Conservation (phyloP, 2,888 invertebrate species). For the Pelosia muscerda region DNA sequence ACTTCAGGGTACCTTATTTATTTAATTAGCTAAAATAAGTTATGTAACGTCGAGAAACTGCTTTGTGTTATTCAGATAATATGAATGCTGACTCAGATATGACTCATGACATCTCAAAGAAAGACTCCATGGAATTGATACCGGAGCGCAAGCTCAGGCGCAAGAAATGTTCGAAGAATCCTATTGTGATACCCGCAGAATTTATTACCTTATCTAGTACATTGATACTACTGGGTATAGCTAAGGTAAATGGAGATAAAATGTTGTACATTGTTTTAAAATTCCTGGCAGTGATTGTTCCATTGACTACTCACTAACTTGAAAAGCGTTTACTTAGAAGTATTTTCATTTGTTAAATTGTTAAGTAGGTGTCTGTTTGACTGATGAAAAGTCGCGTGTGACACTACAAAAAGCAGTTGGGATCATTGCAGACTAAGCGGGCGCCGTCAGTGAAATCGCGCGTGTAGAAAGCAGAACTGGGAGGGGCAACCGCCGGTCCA, state of each 20-base stretch:
- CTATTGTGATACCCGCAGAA: conserved; percentile 77
- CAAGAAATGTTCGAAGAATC: conserved; percentile 75
- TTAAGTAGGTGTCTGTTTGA: conserved; percentile 42
- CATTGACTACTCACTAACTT: conserved; percentile 18
- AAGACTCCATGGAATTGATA: conserved; percentile 67
- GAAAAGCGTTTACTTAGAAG: background rate
- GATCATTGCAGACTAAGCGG: conserved; percentile 46
- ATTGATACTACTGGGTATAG: conserved; percentile 60
- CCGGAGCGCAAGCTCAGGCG: conserved; percentile 57
- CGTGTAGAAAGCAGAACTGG: conserved; percentile 86
- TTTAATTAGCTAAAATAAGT: conserved; percentile 33
- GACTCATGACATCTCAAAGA: conserved; percentile 75
- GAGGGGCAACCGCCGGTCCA: conserved; percentile 68
- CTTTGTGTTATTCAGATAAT: conserved; percentile 60
- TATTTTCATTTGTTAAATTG: conserved; percentile 61
- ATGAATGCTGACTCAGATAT: conserved; percentile 73
- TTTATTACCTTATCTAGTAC: conserved; percentile 76
- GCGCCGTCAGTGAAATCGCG: conserved; percentile 82
- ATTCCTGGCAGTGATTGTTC: conserved; percentile 41
- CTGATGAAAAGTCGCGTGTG: conserved; percentile 79
- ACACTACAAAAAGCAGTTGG: conserved; percentile 63
- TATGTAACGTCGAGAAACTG: conserved; percentile 43
- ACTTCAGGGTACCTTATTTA: conserved; percentile 6
- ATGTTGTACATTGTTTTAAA: conserved; percentile 49
- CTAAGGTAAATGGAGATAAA: conserved; percentile 55